Evolutionary conservation across 2,113 vertebrate genomes (phyloP), one percentile per base, ranked within the genome.

Genomic region (Tichodroma muraria): DNA sequence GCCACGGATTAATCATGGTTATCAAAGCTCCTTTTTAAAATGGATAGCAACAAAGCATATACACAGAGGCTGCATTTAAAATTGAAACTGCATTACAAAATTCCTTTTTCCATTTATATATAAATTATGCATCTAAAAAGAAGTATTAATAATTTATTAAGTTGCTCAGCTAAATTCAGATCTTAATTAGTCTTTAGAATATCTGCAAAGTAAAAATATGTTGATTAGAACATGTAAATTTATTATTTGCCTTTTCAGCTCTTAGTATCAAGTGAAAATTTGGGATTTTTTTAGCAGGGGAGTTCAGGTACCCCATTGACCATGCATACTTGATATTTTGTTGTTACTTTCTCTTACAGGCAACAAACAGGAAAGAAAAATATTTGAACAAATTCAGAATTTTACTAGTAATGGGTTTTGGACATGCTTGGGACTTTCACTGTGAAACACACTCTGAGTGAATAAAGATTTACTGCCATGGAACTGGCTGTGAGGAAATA

Each of bases 111-210:
- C 87, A 89, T 89, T 95, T 89, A 53, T 81, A 71, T 85, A 96
- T 94, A 94, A 97, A 97, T 93, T 84, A 95, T 95, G 84, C 49
- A 96, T 91, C 81, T 88, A 89, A 94, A 92, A 65, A 75, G 82
- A 95, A 92, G 23, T 69, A 49, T 91, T 85, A 95, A 95, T 94
- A 91, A 96, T 95, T 93, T 86, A 95, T 81, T 95, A 85, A 87
- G 68, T 93, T 91, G 53, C 84, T 96, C 57, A 79, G 84, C 86
- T 91, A 88, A 84, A 76, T 66, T 89, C 75, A 76, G 50, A 78
- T 35, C 53, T 93, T 95, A 95, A 93, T 94, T 91, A 88, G 84
- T 37, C 47, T 78, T 92, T 57, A 86, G 40, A 64, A 54, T 85
- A 89, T 71, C 63, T 75, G 31, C 31, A 83, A 94, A 93, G 69